Evolutionary conservation across 2,113 vertebrate genomes (phyloP).

Genomic region (Poeciliopsis turrubarensis): DNA sequence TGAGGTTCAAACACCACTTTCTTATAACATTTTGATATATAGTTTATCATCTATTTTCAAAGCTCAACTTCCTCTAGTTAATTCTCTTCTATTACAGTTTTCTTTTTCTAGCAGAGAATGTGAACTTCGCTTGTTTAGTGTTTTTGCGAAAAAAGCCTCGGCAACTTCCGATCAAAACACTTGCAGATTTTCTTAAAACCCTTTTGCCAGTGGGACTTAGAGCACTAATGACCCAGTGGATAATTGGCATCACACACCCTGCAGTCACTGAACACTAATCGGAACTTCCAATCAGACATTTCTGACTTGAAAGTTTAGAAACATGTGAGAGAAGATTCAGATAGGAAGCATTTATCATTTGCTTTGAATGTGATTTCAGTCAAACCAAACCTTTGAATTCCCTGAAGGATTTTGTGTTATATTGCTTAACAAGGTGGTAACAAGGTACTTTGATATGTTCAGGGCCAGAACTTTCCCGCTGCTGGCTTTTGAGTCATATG

Average conservation of each 20-base stretch:
- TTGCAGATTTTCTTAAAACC: conserved; percentile 43
- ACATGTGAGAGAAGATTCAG: conserved; percentile 23
- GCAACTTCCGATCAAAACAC: conserved; percentile 44
- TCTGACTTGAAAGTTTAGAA: conserved; percentile 42
- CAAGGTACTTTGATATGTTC: conserved; percentile 36
- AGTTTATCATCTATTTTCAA: conserved; percentile 8
- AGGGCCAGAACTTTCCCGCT: conserved; percentile 8
- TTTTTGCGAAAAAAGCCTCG: conserved; percentile 31
- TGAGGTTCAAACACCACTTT: not conserved
- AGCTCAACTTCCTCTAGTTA: not conserved
- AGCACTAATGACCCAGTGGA: conserved; percentile 61
- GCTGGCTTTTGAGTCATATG: conserved; percentile 16
- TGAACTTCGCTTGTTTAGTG: conserved; percentile 34
- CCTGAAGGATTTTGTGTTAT: conserved; percentile 15
- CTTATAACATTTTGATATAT: not conserved
- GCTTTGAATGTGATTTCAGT: conserved; percentile 34
- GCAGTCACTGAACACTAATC: conserved; percentile 65
- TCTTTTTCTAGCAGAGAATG: conserved; percentile 7
- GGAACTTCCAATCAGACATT: conserved; percentile 48
- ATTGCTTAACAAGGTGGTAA: conserved; percentile 35
- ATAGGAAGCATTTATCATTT: conserved; percentile 38
- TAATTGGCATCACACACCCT: conserved; percentile 65
- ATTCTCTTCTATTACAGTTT: not conserved
- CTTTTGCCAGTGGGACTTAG: conserved; percentile 41
- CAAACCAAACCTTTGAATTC: conserved; percentile 42